Conservation (phyloP, 2,888 invertebrate species). For the Sinelater perroti region DNA sequence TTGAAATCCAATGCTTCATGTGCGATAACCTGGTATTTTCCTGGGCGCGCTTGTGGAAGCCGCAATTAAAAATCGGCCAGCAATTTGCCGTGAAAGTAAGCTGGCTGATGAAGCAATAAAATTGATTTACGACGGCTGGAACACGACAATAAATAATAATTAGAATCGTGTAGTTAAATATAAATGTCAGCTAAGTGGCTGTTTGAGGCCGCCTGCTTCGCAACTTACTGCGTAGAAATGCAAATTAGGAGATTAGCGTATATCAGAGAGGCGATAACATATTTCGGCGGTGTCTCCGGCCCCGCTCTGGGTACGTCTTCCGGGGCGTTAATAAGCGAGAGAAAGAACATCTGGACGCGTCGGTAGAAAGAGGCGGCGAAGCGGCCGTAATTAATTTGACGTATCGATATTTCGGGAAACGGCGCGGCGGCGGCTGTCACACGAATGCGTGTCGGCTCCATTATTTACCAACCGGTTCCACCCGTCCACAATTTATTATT, state of each 20-base stretch:
- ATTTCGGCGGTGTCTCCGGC: slow-evolving; percentile 41
- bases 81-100: slow-evolving; percentile 38
- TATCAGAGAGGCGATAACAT: slow-evolving; percentile 47
- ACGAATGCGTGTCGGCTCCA: slow-evolving; percentile 40
- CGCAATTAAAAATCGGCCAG: slow-evolving; percentile 30
- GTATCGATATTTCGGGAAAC: slow-evolving; percentile 45
- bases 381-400: slow-evolving; percentile 52
- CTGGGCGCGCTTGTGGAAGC: slow-evolving; percentile 21
- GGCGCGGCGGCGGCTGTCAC: slow-evolving; percentile 38
- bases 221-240: slow-evolving; percentile 53
- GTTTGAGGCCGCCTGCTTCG: slow-evolving; percentile 51
- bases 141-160: slow-evolving; percentile 58
- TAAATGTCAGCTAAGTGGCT: slow-evolving; percentile 57
- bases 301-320: slow-evolving; percentile 10
- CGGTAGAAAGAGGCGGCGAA: no score
- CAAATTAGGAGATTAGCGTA: slow-evolving; percentile 51
- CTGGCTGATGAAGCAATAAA: slow-evolving; percentile 54
- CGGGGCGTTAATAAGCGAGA: slow-evolving; percentile 10
- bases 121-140: slow-evolving; percentile 51
- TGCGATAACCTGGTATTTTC: no score
- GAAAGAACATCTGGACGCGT: slow-evolving; percentile 34
- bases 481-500: slow-evolving; percentile 44
- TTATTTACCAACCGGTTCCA: slow-evolving; percentile 46
- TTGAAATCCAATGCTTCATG: no score
- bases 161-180: slow-evolving; percentile 57